These are phyloP conservation scores for Plagodis dolabraria DNA, from an alignment of 2,888 invertebrate species.

Conservation along the genomic window DNA sequence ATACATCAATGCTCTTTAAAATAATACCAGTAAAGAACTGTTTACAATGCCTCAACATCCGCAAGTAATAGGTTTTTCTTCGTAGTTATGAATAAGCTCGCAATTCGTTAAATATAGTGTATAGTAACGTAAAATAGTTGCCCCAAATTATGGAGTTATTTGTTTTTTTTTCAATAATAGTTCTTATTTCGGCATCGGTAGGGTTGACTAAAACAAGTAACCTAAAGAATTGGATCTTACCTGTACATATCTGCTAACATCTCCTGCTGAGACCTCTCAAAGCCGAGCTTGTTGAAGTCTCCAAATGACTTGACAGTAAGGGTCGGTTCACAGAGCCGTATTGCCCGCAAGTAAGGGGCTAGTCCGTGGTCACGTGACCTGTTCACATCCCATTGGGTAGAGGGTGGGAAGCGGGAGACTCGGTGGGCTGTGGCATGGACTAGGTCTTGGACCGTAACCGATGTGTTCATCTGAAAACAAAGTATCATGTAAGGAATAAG, in stretches of 20 bases:
- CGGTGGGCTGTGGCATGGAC: slow-evolving; percentile 87
- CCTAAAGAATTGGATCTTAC: slow-evolving; percentile 56
- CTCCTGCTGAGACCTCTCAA: slow-evolving; percentile 84
- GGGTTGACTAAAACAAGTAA: no score
- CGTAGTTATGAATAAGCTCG: no score
- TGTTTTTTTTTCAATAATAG: no score
- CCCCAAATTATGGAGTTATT: no score
- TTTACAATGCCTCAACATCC: no score
- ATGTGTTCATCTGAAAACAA: slow-evolving; percentile 81
- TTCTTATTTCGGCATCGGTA: no score
- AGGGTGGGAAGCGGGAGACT: slow-evolving; percentile 83
- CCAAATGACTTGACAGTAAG: slow-evolving; percentile 80
- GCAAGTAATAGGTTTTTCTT: no score
- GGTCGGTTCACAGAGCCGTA: slow-evolving; percentile 87
- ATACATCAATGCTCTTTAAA: no score
- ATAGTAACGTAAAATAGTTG: no score
- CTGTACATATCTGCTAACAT: slow-evolving; percentile 88
- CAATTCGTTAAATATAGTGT: no score
- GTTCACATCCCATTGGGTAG: slow-evolving; percentile 78
- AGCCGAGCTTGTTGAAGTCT: slow-evolving; percentile 84
- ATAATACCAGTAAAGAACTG: no score
- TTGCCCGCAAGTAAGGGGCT: slow-evolving; percentile 88
- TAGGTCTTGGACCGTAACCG: slow-evolving; percentile 86
- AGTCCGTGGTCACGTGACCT: slow-evolving; percentile 92
- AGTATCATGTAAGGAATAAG: background rate